Conservation (phyloP, 1,140 invertebrate species). For the Lordiphosa mommai region DNA sequence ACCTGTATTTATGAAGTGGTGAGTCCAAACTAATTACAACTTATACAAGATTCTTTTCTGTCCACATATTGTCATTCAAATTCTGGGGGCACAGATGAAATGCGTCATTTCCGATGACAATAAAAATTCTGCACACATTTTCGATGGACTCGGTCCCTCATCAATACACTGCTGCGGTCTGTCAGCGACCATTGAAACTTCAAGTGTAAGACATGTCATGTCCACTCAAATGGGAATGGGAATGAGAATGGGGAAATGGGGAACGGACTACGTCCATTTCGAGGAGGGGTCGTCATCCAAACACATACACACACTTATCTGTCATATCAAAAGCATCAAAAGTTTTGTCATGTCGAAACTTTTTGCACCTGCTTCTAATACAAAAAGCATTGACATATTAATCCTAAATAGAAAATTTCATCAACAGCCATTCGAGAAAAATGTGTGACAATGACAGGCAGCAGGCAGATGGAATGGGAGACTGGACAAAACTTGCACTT, state of each 20-base stretch:
- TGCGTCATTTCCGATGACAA: constrained; percentile 29
- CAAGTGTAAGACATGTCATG: constrained; percentile 70
- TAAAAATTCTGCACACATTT: constrained; percentile 38
- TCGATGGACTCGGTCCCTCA: constrained; percentile 39
- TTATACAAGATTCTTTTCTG: too few species aligned
- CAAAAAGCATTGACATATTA: constrained; percentile 67
- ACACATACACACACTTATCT: constrained; percentile 38
- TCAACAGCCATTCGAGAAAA: constrained; percentile 20
- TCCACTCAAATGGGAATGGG: constrained; percentile 45
- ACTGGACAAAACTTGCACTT: background rate
- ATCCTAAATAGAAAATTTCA: constrained; percentile 73
- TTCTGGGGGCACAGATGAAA: too few species aligned
- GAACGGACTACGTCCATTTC: background rate
- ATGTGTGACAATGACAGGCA: too few species aligned
- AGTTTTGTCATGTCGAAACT: constrained; percentile 66
- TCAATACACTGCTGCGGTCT: constrained; percentile 50
- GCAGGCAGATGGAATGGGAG: too few species aligned
- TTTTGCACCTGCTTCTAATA: constrained; percentile 52
- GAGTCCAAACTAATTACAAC: too few species aligned
- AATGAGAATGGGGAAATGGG: too few species aligned
- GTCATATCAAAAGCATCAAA: constrained; percentile 71
- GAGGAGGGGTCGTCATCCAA: background rate
- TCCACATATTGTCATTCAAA: too few species aligned
- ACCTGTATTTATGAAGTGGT: too few species aligned
- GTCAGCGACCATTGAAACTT: constrained; percentile 54